These are phyloP conservation scores for Nomada fabriciana DNA, from an alignment of 2,888 invertebrate genomes.

Conservation along the genomic window DNA sequence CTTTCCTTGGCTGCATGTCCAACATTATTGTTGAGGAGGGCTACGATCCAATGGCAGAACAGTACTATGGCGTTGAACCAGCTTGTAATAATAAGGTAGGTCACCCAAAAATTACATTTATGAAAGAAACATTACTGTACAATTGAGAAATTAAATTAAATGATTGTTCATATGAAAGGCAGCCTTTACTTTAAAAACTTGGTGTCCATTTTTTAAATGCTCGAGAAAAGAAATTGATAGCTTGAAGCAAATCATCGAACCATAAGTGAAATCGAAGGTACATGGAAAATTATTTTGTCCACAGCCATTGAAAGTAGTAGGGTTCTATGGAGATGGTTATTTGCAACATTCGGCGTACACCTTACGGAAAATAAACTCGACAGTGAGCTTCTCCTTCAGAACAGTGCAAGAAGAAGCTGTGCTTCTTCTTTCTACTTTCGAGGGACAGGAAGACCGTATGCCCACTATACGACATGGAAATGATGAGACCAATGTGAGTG, in stretches of 20 bases:
- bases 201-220: no score
- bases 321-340: constrained; percentile 92
- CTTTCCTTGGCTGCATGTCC: constrained; percentile 94
- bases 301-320: constrained; percentile 88
- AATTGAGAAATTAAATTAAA: no score
- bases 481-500: constrained; percentile 76
- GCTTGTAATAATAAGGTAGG: constrained; percentile 89
- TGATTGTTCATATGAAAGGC: neutral
- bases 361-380: constrained; percentile 87
- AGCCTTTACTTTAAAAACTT: neutral
- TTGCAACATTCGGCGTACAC: constrained; percentile 90
- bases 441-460: constrained; percentile 80
- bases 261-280: neutral
- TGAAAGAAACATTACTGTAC: no score
- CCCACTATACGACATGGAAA: constrained; percentile 77
- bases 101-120: neutral
- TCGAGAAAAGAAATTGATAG: neutral
- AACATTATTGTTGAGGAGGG: constrained; percentile 90
- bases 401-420: constrained; percentile 89
- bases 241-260: neutral
- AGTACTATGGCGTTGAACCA: constrained; percentile 90
- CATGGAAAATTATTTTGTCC: neutral
- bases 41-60: constrained; percentile 90
- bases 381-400: constrained; percentile 91
- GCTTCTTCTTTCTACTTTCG: constrained; percentile 88